Evolutionary conservation across 2,113 vertebrate genomes (phyloP), one percentile per base, ranked within the genome.

Genomic region (Carlito syrichta): DNA sequence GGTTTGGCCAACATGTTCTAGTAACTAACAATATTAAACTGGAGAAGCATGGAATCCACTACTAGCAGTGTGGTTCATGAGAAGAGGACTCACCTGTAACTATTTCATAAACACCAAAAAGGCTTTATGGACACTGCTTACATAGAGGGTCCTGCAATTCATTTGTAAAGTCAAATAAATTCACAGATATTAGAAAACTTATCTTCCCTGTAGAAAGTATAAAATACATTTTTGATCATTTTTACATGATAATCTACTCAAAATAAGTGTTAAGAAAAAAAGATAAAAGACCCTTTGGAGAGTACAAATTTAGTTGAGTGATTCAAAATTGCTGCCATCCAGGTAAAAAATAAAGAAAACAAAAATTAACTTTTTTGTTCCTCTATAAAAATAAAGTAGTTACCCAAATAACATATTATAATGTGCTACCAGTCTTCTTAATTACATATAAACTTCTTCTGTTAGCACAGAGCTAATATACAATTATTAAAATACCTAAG

Each of bases 1-100:
- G 3, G 45, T 9, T 81, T 14, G 22, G 13, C 69, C 73, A 58
- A 66, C 22, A 38, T 38, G 32, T 27, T 52, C 43, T 25, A 66
- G 30, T 35, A 45, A 79, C 3, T 27, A 81, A 68, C 40, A 69
- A 69, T 45, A 45, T 45, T 40, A 22, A 25, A 8, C 27, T 0
- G 1, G 2, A 78, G 16, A 27, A 25, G 4, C 23, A 23, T 7
- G 16, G 20, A 19, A 6, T 19, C 11, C 1, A 11, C 10, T 81
- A 3, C 8, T 13, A 32, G 12, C 3, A 66, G 2, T 32, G 11
- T 9, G 40, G 48, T 30, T 13, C 12, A 6, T 40, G 43, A 40
- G 23, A n/a, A 35, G 14, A 52, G 22, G 25, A 40, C 4, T 25
- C 7, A 38, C 1, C 1, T 58, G 4, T 40, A 63, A 63, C 27